Evolutionary conservation across 2,888 invertebrate species (phyloP).

Genomic region (Scaptomyza flava): DNA sequence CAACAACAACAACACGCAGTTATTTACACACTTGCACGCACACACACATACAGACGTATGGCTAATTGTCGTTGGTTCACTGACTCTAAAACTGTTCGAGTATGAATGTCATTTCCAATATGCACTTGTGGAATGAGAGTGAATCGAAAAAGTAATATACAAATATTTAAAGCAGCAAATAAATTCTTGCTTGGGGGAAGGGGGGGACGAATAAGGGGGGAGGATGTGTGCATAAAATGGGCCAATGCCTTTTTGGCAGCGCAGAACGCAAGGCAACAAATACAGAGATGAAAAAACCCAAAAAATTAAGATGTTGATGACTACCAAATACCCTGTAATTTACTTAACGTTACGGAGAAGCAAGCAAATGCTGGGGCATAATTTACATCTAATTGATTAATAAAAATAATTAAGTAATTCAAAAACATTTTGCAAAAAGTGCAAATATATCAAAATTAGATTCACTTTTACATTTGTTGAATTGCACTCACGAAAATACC

Average conservation of each 20-base stretch:
- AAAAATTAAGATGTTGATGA: slow-evolving; percentile 28
- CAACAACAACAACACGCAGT: slow-evolving; percentile 9
- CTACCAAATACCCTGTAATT: slow-evolving; percentile 20
- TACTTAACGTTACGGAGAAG: too few species aligned
- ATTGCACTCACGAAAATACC: slow-evolving; percentile 13
- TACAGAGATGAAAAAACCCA: slow-evolving; percentile 37
- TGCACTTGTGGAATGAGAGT: slow-evolving; percentile 16
- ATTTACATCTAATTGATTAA: background rate
- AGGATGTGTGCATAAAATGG: slow-evolving; percentile 45
- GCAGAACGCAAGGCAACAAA: slow-evolving; percentile 21
- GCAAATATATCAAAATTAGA: background rate
- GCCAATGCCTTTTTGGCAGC: slow-evolving; percentile 76
- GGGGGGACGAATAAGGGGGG: background rate
- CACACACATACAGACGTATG: background rate
- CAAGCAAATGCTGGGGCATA: background rate
- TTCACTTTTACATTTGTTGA: background rate
- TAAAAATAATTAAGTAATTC: too few species aligned
- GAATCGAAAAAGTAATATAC: slow-evolving; percentile 9
- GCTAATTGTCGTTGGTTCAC: slow-evolving; percentile 14
- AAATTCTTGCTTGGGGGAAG: slow-evolving; percentile 12
- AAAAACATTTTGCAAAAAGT: background rate
- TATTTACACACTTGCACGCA: background rate
- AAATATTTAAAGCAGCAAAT: slow-evolving; percentile 23
- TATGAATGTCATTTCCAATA: background rate
- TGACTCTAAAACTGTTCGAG: background rate